Conservation (phyloP, 2,113 vertebrate species). For the Nematolebias whitei region DNA sequence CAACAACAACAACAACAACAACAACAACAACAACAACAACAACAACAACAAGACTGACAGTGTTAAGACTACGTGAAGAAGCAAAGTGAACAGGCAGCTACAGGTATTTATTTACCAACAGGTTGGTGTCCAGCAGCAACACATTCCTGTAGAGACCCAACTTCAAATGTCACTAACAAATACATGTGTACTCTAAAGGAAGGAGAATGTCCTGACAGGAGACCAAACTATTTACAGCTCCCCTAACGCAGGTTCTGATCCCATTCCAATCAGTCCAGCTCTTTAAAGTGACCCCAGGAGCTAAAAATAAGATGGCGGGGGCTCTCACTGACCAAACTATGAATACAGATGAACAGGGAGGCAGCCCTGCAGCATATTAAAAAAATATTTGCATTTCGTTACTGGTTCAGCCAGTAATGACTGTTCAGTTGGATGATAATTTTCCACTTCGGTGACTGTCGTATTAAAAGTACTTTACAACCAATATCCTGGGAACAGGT, state of each 20-base stretch:
- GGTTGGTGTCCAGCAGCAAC: neutral
- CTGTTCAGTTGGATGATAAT: neutral
- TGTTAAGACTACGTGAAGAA: too few relatives aligned
- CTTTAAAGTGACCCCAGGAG: slow-evolving; percentile 48
- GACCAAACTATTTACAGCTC: slow-evolving; percentile 65
- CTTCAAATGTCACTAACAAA: slow-evolving; percentile 11
- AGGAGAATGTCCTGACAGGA: slow-evolving; percentile 11
- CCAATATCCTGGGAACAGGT: slow-evolving; percentile 1
- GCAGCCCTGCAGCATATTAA: neutral
- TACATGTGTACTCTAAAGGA: slow-evolving; percentile 21
- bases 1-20: too few relatives aligned
- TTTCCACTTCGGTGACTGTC: neutral
- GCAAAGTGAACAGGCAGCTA: neutral
- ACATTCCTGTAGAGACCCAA: neutral
- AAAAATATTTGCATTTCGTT: neutral
- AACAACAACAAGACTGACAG: too few relatives aligned
- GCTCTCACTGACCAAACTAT: neutral
- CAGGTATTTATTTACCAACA: neutral
- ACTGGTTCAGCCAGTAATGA: slow-evolving; percentile 1
- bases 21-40: too few relatives aligned
- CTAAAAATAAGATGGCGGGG: slow-evolving; percentile 59
- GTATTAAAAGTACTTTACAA: neutral
- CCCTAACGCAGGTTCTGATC: slow-evolving; percentile 42
- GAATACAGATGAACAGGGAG: slow-evolving; percentile 2
- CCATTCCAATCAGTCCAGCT: slow-evolving; percentile 64